phyloP scores from a whole-genome alignment of 2,888 invertebrate species.

The Hedya salicella region DNA sequence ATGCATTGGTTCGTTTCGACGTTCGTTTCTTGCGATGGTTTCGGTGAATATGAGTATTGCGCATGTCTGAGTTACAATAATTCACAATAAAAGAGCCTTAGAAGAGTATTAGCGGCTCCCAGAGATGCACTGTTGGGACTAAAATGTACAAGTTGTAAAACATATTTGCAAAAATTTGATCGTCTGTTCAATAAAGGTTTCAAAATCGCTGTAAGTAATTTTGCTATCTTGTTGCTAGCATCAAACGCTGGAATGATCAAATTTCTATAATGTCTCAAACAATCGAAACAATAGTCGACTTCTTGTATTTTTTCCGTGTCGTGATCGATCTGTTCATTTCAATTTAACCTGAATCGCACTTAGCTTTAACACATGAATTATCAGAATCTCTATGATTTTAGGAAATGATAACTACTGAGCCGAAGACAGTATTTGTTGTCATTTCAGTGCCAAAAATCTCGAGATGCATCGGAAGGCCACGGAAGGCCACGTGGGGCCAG shows the following conservation, averaged over 20 bases:
- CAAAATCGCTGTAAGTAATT: neutral
- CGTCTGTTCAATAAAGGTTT: neutral
- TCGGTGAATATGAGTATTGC: neutral
- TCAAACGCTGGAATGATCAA: conserved; percentile 7
- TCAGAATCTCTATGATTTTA: neutral
- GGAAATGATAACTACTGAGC: conserved; percentile 3
- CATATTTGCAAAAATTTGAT: no score
- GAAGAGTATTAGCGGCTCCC: neutral
- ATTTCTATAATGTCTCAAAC: conserved; percentile 2
- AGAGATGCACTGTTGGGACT: neutral
- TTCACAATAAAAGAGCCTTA: neutral
- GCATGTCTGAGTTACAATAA: neutral
- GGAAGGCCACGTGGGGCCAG: neutral
- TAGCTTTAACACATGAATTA: neutral
- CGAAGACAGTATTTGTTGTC: conserved; percentile 4
- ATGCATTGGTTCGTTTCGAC: conserved; percentile 59
- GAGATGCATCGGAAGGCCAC: no score
- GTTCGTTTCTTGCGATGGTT: conserved; percentile 35
- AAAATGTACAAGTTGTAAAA: neutral
- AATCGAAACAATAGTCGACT: neutral
- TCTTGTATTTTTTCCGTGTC: neutral
- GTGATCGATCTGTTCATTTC: neutral
- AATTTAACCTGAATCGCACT: conserved; percentile 8
- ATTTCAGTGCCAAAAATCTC: neutral
- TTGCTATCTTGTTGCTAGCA: neutral